Conservation (phyloP, 2,113 vertebrate genomes). For the Chlamydotis undulata region DNA sequence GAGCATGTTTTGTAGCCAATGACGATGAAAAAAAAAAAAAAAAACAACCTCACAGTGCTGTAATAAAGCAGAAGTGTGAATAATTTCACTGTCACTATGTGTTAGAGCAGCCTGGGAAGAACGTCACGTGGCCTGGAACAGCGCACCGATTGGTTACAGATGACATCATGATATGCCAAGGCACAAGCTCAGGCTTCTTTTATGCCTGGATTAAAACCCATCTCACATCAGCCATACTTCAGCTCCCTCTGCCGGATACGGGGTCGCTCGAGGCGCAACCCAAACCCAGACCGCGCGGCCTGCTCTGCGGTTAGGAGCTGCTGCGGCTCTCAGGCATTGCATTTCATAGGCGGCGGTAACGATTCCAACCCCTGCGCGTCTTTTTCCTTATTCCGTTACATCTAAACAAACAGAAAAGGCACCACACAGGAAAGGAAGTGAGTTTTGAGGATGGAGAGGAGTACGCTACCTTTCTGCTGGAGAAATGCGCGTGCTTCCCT, state of each 20-base stretch:
- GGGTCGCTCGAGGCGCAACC: accelerated
- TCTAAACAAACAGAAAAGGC: accelerated
- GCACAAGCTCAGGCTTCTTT: neutral
- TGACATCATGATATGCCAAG: constrained; percentile 77
- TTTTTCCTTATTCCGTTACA: neutral
- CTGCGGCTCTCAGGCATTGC: neutral
- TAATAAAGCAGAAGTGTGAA: constrained; percentile 62
- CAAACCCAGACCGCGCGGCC: neutral
- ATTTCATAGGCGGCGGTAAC: accelerated
- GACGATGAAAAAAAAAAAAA: neutral
- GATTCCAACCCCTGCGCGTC: neutral
- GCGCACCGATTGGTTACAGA: constrained; percentile 71
- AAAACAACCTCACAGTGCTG: neutral
- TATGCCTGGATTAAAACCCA: neutral
- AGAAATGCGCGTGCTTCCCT: constrained; percentile 92
- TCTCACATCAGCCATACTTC: constrained; percentile 3
- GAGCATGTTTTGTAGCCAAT: neutral
- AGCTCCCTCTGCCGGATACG: constrained; percentile 74
- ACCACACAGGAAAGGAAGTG: neutral
- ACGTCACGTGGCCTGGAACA: constrained; percentile 34
- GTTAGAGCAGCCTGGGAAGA: constrained; percentile 57
- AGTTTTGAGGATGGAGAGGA: neutral
- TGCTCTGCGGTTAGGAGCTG: neutral
- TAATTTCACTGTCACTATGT: constrained; percentile 60
- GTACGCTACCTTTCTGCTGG: constrained; percentile 90